A percentile compares a stretch with the other conserved stretches of the same genome.
Evolutionary conservation across 2,113 vertebrate genomes (phyloP).

Genomic region (Trichomycterus rosablanca): DNA sequence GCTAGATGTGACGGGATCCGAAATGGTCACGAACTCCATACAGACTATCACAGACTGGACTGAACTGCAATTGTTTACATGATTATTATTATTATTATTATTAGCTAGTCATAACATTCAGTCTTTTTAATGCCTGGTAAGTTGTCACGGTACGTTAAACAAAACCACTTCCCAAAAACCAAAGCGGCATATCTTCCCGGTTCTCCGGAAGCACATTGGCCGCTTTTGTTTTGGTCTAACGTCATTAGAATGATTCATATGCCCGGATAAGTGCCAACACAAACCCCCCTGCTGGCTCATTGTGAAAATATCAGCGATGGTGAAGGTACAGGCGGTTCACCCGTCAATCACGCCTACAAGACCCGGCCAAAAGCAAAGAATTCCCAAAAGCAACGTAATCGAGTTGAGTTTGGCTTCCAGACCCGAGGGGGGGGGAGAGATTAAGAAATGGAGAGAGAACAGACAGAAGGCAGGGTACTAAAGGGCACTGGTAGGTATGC

Average conservation of each 20-base stretch:
- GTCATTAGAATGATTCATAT: conserved; percentile 14
- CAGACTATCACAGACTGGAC: no score
- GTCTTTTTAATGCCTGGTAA: no score
- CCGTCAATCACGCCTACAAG: not conserved
- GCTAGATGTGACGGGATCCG: no score
- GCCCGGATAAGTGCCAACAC: not conserved
- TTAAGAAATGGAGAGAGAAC: not conserved
- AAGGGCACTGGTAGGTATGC: no score
- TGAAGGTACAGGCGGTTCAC: not conserved
- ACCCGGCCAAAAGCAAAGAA: not conserved
- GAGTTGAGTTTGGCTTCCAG: conserved; percentile 4
- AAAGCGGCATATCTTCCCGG: not conserved
- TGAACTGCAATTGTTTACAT: no score
- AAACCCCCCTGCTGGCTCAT: conserved; percentile 1
- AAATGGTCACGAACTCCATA: no score
- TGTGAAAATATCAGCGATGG: not conserved
- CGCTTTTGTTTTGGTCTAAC: conserved; percentile 4
- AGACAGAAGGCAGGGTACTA: not conserved
- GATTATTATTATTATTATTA: no score
- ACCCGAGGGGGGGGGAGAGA: not conserved
- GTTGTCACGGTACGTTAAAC: no score
- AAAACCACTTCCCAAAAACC: conserved; percentile 11
- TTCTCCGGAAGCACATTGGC: not conserved
- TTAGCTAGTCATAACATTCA: no score
- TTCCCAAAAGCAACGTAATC: conserved; percentile 2